Conservation (phyloP, 2,888 invertebrate species). For the Drosophila atroscutellata region DNA sequence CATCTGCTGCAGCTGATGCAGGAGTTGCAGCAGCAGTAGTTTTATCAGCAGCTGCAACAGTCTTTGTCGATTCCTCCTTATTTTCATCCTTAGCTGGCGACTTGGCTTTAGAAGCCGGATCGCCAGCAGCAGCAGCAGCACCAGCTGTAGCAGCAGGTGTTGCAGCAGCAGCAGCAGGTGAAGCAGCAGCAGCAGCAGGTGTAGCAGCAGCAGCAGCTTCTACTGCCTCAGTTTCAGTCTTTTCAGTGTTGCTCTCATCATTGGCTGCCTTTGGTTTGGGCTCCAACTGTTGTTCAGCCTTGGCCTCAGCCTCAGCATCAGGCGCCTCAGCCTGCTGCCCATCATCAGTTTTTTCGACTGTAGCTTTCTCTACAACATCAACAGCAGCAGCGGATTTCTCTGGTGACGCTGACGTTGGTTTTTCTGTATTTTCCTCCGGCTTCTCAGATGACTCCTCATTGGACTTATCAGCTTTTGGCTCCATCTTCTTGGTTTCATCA, state of each 20-base stretch:
- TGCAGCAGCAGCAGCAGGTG: conserved; percentile 2
- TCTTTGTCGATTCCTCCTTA: conserved; percentile 21
- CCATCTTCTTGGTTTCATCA: conserved; percentile 19
- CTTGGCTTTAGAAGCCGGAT: conserved; percentile 13
- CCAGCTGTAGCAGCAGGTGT: conserved; percentile 6
- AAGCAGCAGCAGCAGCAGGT: neutral
- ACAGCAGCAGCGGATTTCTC: conserved; percentile 32
- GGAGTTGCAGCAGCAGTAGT: neutral
- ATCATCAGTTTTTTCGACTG: conserved; percentile 6
- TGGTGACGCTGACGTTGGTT: conserved; percentile 16
- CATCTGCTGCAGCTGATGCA: conserved; percentile 9
- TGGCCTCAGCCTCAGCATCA: conserved; percentile 20
- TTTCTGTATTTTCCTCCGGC: conserved; percentile 22
- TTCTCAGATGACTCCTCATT: conserved; percentile 2
- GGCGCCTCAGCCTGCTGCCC: neutral
- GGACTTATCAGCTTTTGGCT: conserved; percentile 22
- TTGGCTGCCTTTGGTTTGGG: conserved; percentile 23
- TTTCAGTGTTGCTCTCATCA: conserved; percentile 38
- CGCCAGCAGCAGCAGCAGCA: conserved; percentile 2
- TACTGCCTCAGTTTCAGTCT: conserved; percentile 58
- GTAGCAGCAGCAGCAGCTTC: conserved; percentile 13
- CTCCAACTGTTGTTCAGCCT: conserved; percentile 42
- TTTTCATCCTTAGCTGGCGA: conserved; percentile 17
- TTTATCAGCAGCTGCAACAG: conserved; percentile 3
- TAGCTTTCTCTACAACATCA: neutral